Conservation (phyloP, 2,888 invertebrate genomes). For the Drosophila nr. medialis region DNA sequence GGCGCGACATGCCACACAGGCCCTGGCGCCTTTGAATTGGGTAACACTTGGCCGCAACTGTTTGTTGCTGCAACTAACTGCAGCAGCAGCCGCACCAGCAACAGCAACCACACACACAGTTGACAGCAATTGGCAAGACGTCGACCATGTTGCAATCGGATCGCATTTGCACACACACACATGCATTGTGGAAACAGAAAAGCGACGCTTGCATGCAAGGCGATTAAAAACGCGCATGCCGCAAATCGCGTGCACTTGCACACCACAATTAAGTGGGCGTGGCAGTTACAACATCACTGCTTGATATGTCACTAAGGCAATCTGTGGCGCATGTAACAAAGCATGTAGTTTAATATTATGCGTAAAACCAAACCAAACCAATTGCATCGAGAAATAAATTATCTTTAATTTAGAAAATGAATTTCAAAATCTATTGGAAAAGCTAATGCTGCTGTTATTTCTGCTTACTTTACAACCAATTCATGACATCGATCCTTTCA, state of each 20-base stretch:
- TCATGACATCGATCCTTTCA: neutral
- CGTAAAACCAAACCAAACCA: neutral
- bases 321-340: neutral
- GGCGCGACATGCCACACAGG: constrained; percentile 22
- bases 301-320: constrained; percentile 35
- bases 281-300: constrained; percentile 26
- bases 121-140: constrained; percentile 39
- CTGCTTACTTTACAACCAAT: neutral
- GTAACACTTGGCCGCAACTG: constrained; percentile 41
- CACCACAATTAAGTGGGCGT: constrained; percentile 21
- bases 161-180: constrained; percentile 36
- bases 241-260: constrained; percentile 44
- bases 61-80: constrained; percentile 21
- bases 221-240: constrained; percentile 49
- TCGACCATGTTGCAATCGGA: constrained; percentile 50
- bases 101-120: constrained; percentile 19
- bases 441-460: neutral
- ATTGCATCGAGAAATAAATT: neutral
- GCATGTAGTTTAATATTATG: neutral
- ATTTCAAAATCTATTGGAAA: neutral
- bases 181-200: constrained; percentile 13
- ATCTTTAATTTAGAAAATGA: neutral
- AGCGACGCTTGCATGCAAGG: constrained; percentile 47
- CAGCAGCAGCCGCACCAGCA: neutral
- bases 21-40: constrained; percentile 42